Evolutionary conservation across 2,113 vertebrate genomes (phyloP).

Genomic region (Amazona vittata): DNA sequence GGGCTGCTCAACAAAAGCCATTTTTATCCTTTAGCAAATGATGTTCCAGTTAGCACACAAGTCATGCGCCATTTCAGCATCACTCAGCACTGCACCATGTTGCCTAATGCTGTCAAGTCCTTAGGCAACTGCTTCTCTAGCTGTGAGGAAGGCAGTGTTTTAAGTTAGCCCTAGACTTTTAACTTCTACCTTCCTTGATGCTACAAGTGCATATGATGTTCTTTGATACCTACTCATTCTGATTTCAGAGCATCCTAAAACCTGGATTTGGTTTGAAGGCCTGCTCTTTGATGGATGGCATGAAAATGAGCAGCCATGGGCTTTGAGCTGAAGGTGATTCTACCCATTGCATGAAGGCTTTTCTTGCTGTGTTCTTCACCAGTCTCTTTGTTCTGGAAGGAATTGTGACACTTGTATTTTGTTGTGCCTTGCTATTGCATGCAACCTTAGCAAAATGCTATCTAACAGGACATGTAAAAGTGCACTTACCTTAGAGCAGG

Average conservation of each 20-base stretch:
- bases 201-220: neutral
- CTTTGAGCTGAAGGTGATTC: neutral
- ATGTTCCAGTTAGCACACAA: neutral
- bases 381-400: neutral
- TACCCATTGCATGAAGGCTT: neutral
- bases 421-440: neutral
- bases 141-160: neutral
- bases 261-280: neutral
- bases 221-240: neutral
- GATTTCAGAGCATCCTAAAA: neutral
- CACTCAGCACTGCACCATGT: neutral
- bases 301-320: neutral
- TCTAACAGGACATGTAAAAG: fast-evolving
- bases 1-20: neutral
- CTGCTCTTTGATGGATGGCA: neutral
- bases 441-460: neutral
- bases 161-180: neutral
- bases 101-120: neutral
- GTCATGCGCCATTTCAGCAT: neutral
- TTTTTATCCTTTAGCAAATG: neutral
- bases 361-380: neutral
- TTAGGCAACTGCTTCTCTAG: neutral
- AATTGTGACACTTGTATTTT: neutral
- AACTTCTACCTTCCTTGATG: neutral
- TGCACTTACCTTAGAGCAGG: neutral